phyloP scores from a whole-genome alignment of 2,797 vertebrate species.

The Gobio occitaniae region DNA sequence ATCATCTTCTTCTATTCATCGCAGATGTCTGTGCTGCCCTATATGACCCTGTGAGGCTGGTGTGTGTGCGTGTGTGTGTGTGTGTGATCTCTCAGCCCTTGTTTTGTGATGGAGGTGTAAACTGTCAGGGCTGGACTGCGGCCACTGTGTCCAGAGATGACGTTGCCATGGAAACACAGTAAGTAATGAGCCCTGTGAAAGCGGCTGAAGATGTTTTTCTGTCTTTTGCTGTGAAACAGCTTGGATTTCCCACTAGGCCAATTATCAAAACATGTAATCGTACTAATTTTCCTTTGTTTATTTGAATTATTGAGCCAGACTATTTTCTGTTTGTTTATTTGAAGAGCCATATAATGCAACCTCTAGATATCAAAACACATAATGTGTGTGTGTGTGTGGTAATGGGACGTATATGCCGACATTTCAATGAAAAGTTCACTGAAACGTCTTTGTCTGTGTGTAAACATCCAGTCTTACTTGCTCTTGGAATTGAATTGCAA shows the following conservation, averaged over 20 bases:
- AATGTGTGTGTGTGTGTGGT: neutral
- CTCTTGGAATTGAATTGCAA: neutral
- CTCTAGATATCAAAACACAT: neutral
- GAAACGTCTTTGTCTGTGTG: neutral
- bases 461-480: neutral
- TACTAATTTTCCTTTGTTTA: neutral
- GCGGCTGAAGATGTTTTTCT: slow-evolving; percentile 37
- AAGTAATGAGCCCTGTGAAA: slow-evolving; percentile 39
- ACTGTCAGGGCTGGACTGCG: slow-evolving; percentile 47
- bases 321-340: slow-evolving; percentile 28
- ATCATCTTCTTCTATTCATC: slow-evolving; percentile 66
- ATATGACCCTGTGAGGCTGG: slow-evolving; percentile 51
- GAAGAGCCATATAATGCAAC: neutral
- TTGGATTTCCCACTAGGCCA: slow-evolving; percentile 32
- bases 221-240: slow-evolving; percentile 15
- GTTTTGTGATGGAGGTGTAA: slow-evolving; percentile 53
- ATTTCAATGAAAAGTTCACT: neutral
- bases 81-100: slow-evolving; percentile 53
- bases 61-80: slow-evolving; percentile 20
- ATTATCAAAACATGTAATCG: slow-evolving; percentile 22
- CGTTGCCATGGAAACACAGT: slow-evolving; percentile 48
- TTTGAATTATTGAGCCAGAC: neutral
- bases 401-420: neutral
- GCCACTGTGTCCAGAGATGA: slow-evolving; percentile 30
- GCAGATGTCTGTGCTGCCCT: slow-evolving; percentile 74